Evolutionary conservation across 2,797 vertebrate species (phyloP).

Genomic region (Podarcis lilfordi): DNA sequence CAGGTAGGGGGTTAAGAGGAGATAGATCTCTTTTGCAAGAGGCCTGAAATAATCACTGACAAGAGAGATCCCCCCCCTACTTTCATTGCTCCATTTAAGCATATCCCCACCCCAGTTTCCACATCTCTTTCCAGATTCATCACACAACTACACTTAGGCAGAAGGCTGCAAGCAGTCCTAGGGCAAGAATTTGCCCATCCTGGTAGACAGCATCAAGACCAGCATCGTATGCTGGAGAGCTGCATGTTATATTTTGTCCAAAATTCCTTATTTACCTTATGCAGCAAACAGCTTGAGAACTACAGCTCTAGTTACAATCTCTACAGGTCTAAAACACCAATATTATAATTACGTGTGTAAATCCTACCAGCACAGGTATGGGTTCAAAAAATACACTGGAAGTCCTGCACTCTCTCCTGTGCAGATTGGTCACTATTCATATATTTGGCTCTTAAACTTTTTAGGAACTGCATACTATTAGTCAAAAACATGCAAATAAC

Average conservation of each 20-base stretch:
- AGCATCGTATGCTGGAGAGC: not conserved
- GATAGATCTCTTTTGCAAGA: not conserved
- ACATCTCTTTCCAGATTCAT: not conserved
- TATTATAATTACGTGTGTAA: not conserved
- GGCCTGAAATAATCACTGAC: not conserved
- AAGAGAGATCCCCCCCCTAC: not conserved
- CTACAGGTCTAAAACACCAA: not conserved
- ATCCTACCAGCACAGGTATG: not conserved
- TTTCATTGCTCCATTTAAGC: not conserved
- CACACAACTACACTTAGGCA: not conserved
- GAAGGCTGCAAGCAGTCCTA: not conserved
- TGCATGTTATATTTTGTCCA: not conserved
- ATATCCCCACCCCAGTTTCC: not conserved
- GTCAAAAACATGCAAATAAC: not conserved
- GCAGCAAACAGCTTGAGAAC: not conserved
- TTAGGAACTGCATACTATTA: not conserved
- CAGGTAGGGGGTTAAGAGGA: not conserved
- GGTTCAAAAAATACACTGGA: not conserved
- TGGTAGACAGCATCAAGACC: not conserved
- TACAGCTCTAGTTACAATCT: not conserved
- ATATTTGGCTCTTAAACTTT: not conserved
- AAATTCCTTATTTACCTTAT: not conserved
- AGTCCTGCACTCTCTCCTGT: not conserved
- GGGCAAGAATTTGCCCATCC: not conserved
- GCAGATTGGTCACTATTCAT: not conserved